A percentile compares a stretch with the other conserved stretches of the same genome.
These are phyloP conservation scores for Nansenia antarctica DNA, from an alignment of 2,113 vertebrate species.

Conservation along the genomic window DNA sequence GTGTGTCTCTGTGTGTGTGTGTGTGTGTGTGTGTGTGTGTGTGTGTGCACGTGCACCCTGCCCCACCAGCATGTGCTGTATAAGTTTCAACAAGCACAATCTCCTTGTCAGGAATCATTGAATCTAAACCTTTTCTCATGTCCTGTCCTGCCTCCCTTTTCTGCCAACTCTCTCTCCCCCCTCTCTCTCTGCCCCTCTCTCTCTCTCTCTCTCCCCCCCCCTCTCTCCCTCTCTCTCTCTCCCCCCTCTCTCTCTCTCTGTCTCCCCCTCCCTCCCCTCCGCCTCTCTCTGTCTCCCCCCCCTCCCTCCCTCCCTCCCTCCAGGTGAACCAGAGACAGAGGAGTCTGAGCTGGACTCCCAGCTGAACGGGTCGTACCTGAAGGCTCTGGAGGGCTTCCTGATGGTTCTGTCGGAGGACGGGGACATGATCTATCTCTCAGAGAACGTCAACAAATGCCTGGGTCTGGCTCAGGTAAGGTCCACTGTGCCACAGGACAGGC, in stretches of 20 bases:
- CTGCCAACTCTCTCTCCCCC: not conserved
- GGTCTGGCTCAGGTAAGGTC: constrained; percentile 91
- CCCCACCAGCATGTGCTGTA: not conserved
- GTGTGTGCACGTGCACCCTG: not conserved
- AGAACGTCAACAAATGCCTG: constrained; percentile 96
- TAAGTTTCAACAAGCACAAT: too few relatives aligned
- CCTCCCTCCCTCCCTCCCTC: not conserved
- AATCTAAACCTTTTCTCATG: not conserved
- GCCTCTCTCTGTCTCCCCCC: not conserved
- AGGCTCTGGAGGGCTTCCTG: constrained; percentile 97
- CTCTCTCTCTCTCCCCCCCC: not conserved
- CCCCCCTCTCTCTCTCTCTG: not conserved
- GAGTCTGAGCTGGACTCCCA: constrained; percentile 88
- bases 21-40: not conserved
- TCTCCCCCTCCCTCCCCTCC: not conserved
- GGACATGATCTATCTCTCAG: constrained; percentile 95
- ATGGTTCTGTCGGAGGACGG: constrained; percentile 97
- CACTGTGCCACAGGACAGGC: not conserved
- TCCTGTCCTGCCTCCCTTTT: not conserved
- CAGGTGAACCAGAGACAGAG: constrained; percentile 68
- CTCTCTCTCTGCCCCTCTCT: not conserved
- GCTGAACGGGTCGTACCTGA: constrained; percentile 91
- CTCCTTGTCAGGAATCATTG: not conserved
- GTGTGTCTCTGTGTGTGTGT: not conserved
- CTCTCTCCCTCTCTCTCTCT: not conserved